phyloP scores from a whole-genome alignment of 2,113 vertebrate genomes.

The Hyla sarda region DNA sequence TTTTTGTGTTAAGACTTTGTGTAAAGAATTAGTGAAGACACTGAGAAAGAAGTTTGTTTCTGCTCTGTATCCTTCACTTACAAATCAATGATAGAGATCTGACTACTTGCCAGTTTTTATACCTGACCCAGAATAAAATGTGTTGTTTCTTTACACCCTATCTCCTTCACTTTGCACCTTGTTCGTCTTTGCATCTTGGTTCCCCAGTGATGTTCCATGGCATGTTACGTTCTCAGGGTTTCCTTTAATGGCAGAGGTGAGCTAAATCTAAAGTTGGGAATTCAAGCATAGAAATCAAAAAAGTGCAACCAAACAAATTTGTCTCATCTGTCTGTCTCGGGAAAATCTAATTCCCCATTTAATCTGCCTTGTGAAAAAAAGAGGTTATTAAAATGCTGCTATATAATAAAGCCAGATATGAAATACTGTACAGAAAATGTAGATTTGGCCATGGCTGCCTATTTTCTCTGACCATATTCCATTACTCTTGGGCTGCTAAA shows the following conservation, averaged over 20 bases:
- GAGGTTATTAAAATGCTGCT: constrained; percentile 10
- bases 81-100: neutral
- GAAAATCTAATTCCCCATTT: neutral
- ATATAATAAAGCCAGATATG: neutral
- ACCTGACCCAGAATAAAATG: neutral
- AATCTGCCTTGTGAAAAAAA: neutral
- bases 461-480: neutral
- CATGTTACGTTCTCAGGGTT: neutral
- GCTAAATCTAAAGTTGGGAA: neutral
- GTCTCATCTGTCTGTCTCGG: neutral
- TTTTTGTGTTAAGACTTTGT: no score
- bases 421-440: neutral
- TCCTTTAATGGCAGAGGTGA: neutral
- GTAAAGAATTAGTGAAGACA: no score
- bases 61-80: no score
- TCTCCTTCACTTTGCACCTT: neutral
- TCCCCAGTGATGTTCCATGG: neutral
- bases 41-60: no score
- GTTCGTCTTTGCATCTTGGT: neutral
- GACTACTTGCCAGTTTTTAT: neutral
- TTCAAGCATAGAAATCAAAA: neutral
- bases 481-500: neutral
- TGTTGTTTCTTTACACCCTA: neutral
- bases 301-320: neutral
- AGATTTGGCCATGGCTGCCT: neutral